phyloP scores from a whole-genome alignment of 37 sponge, comb jelly and placozoan species.

The Cliona cf. orientalis region DNA sequence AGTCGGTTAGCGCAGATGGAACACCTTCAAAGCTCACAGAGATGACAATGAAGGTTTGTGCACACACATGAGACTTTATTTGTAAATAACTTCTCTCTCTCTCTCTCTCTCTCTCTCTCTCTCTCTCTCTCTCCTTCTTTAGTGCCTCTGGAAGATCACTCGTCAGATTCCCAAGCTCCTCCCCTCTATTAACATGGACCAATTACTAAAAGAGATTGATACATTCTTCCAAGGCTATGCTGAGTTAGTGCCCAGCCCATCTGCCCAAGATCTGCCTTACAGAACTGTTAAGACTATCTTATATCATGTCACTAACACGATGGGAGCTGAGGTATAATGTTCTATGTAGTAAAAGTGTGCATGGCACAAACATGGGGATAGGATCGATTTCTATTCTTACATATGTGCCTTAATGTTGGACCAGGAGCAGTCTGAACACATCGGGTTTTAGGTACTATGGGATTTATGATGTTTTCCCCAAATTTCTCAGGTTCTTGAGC shows the following conservation, averaged over 20 bases:
- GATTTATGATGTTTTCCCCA: no score
- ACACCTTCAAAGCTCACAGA: slow-evolving; percentile 60
- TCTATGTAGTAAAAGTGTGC: no score
- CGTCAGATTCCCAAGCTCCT: slow-evolving; percentile 39
- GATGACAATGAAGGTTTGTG: slow-evolving; percentile 72
- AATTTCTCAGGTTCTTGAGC: slow-evolving; percentile 55
- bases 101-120: no score
- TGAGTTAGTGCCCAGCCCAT: slow-evolving; percentile 15
- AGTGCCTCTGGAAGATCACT: slow-evolving; percentile 89
- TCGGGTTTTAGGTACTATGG: no score
- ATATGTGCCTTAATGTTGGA: no score
- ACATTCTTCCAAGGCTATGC: slow-evolving; percentile 59
- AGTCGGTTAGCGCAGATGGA: slow-evolving; percentile 64
- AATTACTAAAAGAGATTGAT: slow-evolving; percentile 72
- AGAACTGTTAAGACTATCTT: slow-evolving; percentile 93
- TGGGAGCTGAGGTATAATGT: slow-evolving; percentile 48
- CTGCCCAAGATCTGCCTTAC: slow-evolving; percentile 63
- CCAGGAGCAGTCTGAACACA: no score
- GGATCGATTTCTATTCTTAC: no score
- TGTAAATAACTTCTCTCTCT: no score
- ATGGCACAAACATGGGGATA: no score
- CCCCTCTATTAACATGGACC: slow-evolving; percentile 51
- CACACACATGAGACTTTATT: no score
- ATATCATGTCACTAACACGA: slow-evolving; percentile 65
- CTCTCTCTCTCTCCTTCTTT: no score